phyloP scores from a whole-genome alignment of 2,797 vertebrate genomes.

The Pseudotriccus pelzelni region DNA sequence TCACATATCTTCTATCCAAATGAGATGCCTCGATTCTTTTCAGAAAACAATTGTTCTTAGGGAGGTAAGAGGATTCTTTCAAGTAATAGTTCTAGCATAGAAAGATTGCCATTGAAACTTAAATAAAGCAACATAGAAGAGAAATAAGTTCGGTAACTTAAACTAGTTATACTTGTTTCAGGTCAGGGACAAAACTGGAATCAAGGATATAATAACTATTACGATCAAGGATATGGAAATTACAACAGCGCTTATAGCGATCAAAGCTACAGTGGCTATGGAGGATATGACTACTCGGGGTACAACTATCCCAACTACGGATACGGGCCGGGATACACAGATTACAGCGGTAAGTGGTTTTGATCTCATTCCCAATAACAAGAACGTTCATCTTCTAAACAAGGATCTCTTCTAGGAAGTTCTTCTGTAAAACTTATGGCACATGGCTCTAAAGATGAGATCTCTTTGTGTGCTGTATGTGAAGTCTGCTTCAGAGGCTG shows the following conservation, averaged over 20 bases:
- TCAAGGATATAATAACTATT: constrained; percentile 87
- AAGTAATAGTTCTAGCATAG: background rate
- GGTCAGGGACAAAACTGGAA: constrained; percentile 87
- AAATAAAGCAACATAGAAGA: background rate
- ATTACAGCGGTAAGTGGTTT: constrained; percentile 85
- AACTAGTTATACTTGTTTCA: constrained; percentile 32
- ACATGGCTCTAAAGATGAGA: fast-evolving
- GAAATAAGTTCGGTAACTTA: background rate
- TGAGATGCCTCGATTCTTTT: background rate
- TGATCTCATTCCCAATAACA: background rate
- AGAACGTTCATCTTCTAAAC: background rate
- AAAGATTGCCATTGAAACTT: background rate
- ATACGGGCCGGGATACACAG: constrained; percentile 87
- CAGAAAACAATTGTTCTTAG: background rate
- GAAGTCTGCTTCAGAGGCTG: background rate
- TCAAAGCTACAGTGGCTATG: constrained; percentile 86
- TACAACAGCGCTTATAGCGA: constrained; percentile 86
- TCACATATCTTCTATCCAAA: background rate
- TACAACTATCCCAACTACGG: constrained; percentile 89
- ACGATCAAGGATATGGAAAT: constrained; percentile 88
- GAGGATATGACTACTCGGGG: constrained; percentile 88
- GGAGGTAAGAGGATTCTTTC: background rate
- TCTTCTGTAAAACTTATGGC: background rate
- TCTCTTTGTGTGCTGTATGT: no score
- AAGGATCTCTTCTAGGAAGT: fast-evolving